These are phyloP conservation scores for Psittacula echo DNA, from an alignment of 2,797 vertebrate genomes.

Conservation along the genomic window DNA sequence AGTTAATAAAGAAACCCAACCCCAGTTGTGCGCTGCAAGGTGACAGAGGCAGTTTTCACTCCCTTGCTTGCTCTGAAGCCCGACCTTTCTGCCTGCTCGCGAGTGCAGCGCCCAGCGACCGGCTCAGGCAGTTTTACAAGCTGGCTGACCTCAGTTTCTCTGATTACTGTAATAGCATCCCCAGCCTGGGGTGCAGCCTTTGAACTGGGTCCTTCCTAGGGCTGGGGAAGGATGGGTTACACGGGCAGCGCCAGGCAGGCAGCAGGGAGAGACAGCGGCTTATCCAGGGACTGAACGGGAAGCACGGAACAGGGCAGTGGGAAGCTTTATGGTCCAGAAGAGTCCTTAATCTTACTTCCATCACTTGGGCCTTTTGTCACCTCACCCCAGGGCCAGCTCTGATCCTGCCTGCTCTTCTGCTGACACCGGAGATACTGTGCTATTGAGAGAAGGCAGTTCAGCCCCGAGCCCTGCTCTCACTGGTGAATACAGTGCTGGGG, in stretches of 20 bases:
- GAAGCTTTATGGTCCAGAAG: neutral
- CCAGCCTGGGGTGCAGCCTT: neutral
- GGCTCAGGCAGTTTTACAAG: neutral
- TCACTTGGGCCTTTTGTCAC: neutral
- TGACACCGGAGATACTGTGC: neutral
- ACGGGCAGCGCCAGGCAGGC: neutral
- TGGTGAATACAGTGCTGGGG: neutral
- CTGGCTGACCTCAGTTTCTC: slow-evolving; percentile 2
- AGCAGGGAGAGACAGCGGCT: neutral
- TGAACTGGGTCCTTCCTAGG: neutral
- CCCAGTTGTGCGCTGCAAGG: neutral
- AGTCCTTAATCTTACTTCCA: neutral
- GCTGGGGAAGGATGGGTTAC: slow-evolving; percentile 35
- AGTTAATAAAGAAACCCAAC: neutral
- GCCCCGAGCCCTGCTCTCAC: neutral
- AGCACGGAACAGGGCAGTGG: too few relatives aligned
- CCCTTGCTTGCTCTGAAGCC: neutral
- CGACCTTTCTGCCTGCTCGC: neutral
- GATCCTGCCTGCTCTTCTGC: neutral
- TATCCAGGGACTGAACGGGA: neutral
- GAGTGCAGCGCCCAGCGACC: accelerated
- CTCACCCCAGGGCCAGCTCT: neutral
- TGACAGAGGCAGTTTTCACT: neutral
- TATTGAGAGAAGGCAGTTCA: neutral
- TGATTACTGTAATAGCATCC: slow-evolving; percentile 50